Conservation (phyloP, 2,888 invertebrate species). For the Ptilodon capucinus region DNA sequence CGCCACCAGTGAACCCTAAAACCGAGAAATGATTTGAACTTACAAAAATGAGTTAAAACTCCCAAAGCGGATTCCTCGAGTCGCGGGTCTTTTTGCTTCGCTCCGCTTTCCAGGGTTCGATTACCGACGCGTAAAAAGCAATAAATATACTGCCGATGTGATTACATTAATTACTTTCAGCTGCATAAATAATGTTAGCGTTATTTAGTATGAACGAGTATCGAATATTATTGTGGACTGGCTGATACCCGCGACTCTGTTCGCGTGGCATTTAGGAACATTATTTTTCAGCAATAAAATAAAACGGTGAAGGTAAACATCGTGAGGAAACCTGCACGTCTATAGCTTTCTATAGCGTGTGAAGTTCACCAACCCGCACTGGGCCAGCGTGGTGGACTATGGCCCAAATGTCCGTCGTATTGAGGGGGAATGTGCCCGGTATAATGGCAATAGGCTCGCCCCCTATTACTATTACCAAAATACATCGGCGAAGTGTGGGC, state of each 20-base stretch:
- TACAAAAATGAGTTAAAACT: slow-evolving; percentile 48
- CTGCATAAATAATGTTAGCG: slow-evolving; percentile 23
- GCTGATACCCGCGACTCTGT: neutral
- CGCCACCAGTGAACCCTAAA: slow-evolving; percentile 28
- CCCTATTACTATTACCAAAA: too few species aligned
- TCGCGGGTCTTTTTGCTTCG: slow-evolving; percentile 26
- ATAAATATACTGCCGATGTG: slow-evolving; percentile 33
- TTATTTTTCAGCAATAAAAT: too few species aligned
- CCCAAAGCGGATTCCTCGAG: slow-evolving; percentile 33
- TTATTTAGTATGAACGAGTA: neutral
- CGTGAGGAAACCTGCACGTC: too few species aligned
- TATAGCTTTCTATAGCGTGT: too few species aligned
- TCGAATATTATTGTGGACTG: neutral
- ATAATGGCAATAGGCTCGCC: too few species aligned
- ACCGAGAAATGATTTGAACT: slow-evolving; percentile 51
- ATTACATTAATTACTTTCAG: slow-evolving; percentile 34
- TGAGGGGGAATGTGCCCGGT: too few species aligned
- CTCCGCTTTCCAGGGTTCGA: slow-evolving; percentile 27
- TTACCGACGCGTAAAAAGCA: slow-evolving; percentile 35
- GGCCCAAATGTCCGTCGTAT: too few species aligned
- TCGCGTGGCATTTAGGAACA: too few species aligned
- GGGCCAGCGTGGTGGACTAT: too few species aligned
- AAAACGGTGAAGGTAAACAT: too few species aligned
- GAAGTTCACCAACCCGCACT: too few species aligned
- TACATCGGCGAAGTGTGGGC: too few species aligned